Percentiles rank a stretch among this genome's conserved stretches.
Evolutionary conservation across 2,888 invertebrate genomes (phyloP).

Genomic region (Nomada fucata): DNA sequence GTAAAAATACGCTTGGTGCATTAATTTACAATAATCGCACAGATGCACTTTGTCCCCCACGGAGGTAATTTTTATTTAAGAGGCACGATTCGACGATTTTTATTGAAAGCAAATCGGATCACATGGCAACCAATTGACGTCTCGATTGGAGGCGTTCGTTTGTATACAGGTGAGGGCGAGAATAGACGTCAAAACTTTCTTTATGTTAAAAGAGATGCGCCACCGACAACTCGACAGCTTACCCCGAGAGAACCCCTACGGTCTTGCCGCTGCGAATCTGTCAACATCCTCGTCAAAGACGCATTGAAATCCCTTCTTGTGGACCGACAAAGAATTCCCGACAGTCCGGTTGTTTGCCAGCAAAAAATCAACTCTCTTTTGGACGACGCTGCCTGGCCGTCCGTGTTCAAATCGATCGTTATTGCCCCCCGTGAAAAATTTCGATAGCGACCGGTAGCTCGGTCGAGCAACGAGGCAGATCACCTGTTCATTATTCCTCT

Average conservation of each 20-base stretch:
- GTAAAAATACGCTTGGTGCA: no score
- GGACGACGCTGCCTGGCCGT: slow-evolving; percentile 16
- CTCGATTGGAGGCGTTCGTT: not conserved
- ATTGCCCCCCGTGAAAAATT: slow-evolving; percentile 47
- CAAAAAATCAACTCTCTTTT: slow-evolving; percentile 60
- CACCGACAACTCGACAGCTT: slow-evolving; percentile 45
- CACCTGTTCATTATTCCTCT: not conserved
- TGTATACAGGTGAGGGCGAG: not conserved
- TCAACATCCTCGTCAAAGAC: slow-evolving; percentile 68
- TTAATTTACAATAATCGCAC: no score
- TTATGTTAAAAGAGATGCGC: slow-evolving; percentile 26
- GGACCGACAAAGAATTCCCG: slow-evolving; percentile 45
- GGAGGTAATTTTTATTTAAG: no score
- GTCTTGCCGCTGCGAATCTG: slow-evolving; percentile 64
- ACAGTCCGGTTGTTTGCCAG: slow-evolving; percentile 44
- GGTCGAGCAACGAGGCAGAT: slow-evolving; percentile 7
- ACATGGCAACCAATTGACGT: not conserved
- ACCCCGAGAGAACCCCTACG: slow-evolving; percentile 58
- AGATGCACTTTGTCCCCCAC: no score
- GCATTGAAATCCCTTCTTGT: slow-evolving; percentile 54
- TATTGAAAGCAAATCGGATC: not conserved
- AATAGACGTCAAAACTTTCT: not conserved
- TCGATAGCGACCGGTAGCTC: slow-evolving; percentile 28
- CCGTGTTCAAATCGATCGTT: slow-evolving; percentile 51
- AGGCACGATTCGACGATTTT: no score